Evolutionary conservation across 2,888 invertebrate genomes (phyloP), one percentile per base, ranked within the genome.

Genomic region (Meiosimyza decipiens): DNA sequence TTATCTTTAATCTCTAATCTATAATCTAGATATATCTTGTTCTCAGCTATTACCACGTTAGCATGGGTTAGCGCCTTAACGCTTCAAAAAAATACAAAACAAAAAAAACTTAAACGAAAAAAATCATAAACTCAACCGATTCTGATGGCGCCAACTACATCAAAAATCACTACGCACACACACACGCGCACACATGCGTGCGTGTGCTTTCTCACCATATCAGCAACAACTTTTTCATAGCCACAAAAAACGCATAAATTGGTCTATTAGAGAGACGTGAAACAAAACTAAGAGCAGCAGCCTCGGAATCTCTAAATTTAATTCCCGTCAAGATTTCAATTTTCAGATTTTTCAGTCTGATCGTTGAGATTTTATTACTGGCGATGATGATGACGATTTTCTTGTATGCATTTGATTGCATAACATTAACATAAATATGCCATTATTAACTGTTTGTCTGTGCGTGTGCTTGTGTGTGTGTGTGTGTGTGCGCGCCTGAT

Each of bases 381-480:
- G n/a, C 47, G 57, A 49, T 63, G 52, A 57, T 64, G 71, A 82
- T 81, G 81, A 80, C 80, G 80, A 82, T 81, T 81, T 82, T 82
- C 82, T 83, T 82, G 82, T 79, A 83, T 80, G 81, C 81, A 77
- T 82, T 82, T 82, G 82, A 82, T 82, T 82, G 82, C 83, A 82
- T 82, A 80, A 82, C 81, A 82, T 83, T 82, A 83, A 79, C 82
- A 82, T 83, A 83, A 82, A 83, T 81, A 81, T 82, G 81, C 79
- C 80, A 82, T 83, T 83, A 82, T 83, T 79, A 76, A 75, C 76
- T 67, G 40, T 16, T 40, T n/a, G 62, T 40, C 18, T 47, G 47
- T 16, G 15, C 49, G 22, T 68, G 47, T 16, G 22, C 22, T 15
- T 49, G 57, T 55, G 67, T 50, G n/a, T 72, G 60, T 40, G 33